Evolutionary conservation across 2,113 vertebrate species (phyloP).

Genomic region (Mus pahari): DNA sequence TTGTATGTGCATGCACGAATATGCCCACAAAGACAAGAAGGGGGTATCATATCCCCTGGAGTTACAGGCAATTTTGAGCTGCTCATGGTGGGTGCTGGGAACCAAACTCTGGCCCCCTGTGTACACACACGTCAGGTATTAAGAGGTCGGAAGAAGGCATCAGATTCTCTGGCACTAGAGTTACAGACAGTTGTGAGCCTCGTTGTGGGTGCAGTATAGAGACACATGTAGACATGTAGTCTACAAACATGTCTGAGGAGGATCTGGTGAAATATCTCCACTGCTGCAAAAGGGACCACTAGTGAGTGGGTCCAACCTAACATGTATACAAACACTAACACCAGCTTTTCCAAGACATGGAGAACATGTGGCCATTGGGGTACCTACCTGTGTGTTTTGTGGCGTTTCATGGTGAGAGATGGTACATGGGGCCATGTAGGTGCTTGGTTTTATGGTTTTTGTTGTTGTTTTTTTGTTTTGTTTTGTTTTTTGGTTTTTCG

Average conservation of each 20-base stretch:
- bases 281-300: not conserved
- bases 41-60: not conserved
- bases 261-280: not conserved
- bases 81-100: not conserved
- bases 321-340: not conserved
- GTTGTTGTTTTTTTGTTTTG: no score
- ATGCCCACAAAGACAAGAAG: not conserved
- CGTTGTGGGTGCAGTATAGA: not conserved
- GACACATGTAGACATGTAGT: not conserved
- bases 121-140: not conserved
- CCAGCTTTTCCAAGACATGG: not conserved
- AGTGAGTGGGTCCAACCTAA: conserved; percentile 12
- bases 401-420: accelerated
- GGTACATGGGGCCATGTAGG: accelerated
- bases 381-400: no score
- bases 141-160: not conserved
- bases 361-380: not conserved
- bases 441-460: not conserved
- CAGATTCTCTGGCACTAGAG: not conserved
- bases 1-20: not conserved
- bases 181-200: not conserved
- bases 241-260: not conserved
- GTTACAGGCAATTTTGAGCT: not conserved
- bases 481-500: no score
- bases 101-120: not conserved